A percentile compares a stretch with the other conserved stretches of the same genome.
These are phyloP conservation scores for Malurus melanocephalus DNA, from an alignment of 2,113 vertebrate genomes.

Conservation along the genomic window DNA sequence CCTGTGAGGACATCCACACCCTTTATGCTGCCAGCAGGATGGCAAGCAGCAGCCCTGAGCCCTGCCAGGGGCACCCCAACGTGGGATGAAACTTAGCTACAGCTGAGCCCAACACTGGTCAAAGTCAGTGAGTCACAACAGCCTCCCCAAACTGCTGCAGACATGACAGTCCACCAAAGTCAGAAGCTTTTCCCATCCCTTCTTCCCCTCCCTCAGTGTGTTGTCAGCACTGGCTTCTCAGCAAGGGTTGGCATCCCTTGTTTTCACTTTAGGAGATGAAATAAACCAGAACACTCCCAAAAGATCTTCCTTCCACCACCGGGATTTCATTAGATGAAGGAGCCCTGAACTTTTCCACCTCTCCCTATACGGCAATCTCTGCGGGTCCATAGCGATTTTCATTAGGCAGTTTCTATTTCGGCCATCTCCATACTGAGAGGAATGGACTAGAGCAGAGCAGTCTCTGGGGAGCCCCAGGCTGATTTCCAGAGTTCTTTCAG, in stretches of 20 bases:
- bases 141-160: accelerated
- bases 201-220: background rate
- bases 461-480: background rate
- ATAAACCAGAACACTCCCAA: background rate
- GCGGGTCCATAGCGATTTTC: background rate
- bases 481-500: background rate
- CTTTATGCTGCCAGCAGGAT: background rate
- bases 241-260: background rate
- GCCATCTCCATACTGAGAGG: background rate
- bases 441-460: background rate
- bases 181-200: background rate
- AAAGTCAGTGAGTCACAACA: background rate
- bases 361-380: background rate
- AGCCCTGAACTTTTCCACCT: background rate
- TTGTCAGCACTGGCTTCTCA: background rate
- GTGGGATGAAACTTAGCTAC: accelerated
- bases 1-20: background rate
- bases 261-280: background rate
- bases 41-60: background rate
- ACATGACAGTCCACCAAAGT: background rate
- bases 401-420: constrained; percentile 13
- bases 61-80: background rate
- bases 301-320: background rate
- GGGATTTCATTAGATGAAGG: background rate
- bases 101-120: background rate